These are phyloP conservation scores for Dolichallabes microphthalmus DNA, from an alignment of 2,113 vertebrate genomes.

Conservation along the genomic window DNA sequence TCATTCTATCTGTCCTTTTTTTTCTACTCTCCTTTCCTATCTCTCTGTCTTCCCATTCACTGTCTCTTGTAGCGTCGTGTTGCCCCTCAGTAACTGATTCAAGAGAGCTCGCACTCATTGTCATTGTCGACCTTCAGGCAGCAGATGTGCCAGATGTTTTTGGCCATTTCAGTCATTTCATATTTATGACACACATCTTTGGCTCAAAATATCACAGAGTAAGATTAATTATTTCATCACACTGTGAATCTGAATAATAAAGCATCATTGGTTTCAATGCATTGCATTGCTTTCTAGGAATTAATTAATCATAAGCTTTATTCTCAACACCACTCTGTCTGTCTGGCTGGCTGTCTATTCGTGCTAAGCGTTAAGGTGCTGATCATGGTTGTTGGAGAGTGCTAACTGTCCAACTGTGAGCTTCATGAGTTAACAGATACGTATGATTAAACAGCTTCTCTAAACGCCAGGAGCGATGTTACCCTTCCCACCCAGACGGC, in stretches of 20 bases:
- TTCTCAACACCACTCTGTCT: not conserved
- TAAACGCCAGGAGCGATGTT: not conserved
- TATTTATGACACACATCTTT: constrained; percentile 41
- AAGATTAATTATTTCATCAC: constrained; percentile 17
- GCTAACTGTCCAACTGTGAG: not conserved
- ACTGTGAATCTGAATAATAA: not conserved
- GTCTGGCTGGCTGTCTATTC: not conserved
- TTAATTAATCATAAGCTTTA: not conserved
- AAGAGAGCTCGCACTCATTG: not conserved
- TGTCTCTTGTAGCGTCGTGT: constrained; percentile 31
- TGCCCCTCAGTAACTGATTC: not conserved
- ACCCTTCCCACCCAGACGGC: not conserved
- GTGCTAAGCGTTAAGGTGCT: not conserved
- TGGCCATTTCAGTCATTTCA: constrained; percentile 25
- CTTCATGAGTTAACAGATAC: not conserved
- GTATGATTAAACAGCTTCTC: not conserved
- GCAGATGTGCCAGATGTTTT: constrained; percentile 39
- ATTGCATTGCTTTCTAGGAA: not conserved
- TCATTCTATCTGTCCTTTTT: not conserved
- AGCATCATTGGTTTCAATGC: not conserved
- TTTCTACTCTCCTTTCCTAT: constrained; percentile 30
- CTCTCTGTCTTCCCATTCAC: constrained; percentile 27
- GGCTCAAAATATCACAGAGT: constrained; percentile 12
- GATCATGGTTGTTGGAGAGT: not conserved
- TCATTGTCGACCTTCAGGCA: constrained; percentile 27